Conservation (phyloP, 2,888 invertebrate species). For the Horisme vitalbata region DNA sequence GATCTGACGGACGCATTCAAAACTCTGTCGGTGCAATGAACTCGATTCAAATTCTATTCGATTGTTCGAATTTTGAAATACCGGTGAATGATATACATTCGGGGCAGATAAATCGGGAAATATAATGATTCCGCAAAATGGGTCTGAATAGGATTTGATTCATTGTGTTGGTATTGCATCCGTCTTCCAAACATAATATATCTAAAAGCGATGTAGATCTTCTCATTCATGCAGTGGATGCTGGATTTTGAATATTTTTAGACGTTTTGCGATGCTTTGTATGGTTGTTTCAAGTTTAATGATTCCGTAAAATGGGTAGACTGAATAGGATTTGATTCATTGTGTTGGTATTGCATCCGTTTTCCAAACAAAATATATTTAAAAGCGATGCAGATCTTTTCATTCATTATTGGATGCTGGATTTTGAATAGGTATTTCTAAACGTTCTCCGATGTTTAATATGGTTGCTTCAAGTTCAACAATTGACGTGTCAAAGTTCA, state of each 20-base stretch:
- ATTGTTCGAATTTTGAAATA: constrained; percentile 26
- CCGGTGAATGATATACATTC: constrained; percentile 19
- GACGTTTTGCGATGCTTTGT: too few species aligned
- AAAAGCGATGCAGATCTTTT: background rate
- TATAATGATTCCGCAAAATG: constrained; percentile 12
- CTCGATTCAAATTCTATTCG: constrained; percentile 21
- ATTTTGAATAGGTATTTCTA: too few species aligned
- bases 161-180: too few species aligned
- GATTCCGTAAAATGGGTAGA: constrained; percentile 4
- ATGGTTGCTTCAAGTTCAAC: too few species aligned
- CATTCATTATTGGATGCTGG: too few species aligned
- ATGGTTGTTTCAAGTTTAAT: too few species aligned
- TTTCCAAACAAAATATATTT: constrained; percentile 5
- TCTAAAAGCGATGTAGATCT: background rate
- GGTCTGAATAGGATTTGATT: constrained; percentile 2
- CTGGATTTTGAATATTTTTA: too few species aligned
- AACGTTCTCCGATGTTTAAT: too few species aligned
- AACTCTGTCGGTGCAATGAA: constrained; percentile 18
- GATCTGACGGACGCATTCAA: constrained; percentile 30
- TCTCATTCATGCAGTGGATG: constrained; percentile 8
- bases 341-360: too few species aligned
- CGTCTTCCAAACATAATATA: constrained; percentile 6
- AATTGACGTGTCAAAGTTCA: too few species aligned
- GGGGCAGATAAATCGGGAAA: constrained; percentile 10
- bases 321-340: constrained; percentile 1